Evolutionary conservation across 2,888 invertebrate species (phyloP).

Genomic region (Napeogenes inachia): DNA sequence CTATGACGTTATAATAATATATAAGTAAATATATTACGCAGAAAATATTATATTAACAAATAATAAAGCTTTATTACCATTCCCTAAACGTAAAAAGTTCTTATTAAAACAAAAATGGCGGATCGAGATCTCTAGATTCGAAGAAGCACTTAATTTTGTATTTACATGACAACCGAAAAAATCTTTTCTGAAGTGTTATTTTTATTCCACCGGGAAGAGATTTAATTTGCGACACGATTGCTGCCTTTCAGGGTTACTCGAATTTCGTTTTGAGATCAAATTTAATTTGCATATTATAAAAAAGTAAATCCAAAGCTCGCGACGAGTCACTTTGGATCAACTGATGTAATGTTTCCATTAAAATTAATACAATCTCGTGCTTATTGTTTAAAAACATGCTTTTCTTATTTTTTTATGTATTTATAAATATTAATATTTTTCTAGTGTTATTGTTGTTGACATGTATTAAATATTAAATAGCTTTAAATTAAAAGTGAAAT

Average conservation of each 20-base stretch:
- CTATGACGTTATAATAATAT: no score
- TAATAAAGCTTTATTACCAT: slow-evolving; percentile 1
- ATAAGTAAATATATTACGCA: background rate
- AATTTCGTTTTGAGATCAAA: slow-evolving; percentile 28
- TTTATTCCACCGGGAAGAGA: slow-evolving; percentile 25
- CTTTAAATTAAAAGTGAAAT: no score
- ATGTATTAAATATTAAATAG: no score
- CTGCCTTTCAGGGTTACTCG: slow-evolving; percentile 26
- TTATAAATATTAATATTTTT: background rate
- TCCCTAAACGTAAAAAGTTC: background rate
- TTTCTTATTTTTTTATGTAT: background rate
- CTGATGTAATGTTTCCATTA: slow-evolving; percentile 7
- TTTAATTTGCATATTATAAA: slow-evolving; percentile 29
- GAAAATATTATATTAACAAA: background rate
- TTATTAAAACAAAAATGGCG: slow-evolving; percentile 26
- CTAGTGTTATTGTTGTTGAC: no score
- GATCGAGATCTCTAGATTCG: slow-evolving; percentile 19
- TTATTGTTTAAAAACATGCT: background rate
- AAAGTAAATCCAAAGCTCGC: slow-evolving; percentile 9
- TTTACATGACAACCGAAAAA: slow-evolving; percentile 26
- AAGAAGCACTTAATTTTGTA: slow-evolving; percentile 27
- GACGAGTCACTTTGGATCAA: slow-evolving; percentile 1
- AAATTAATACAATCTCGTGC: background rate
- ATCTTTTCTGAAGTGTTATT: slow-evolving; percentile 27
- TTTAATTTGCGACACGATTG: slow-evolving; percentile 34